Percentiles rank a stretch among this genome's conserved stretches.
Evolutionary conservation across 2,113 vertebrate genomes (phyloP).

Genomic region (Camelus bactrianus): DNA sequence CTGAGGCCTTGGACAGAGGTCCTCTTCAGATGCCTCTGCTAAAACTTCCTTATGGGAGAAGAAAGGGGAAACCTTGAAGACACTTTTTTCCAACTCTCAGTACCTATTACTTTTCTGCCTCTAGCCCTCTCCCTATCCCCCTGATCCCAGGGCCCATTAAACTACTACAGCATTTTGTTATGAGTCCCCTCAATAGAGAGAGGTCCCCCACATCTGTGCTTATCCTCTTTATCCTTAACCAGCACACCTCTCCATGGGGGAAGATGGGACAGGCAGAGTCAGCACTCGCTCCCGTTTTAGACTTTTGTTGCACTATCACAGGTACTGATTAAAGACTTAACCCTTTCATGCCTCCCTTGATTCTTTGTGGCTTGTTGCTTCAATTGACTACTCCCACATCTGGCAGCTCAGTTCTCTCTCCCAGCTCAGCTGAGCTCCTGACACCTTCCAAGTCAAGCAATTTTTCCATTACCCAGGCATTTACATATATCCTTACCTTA

Average conservation of each 20-base stretch:
- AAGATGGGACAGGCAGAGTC: not conserved
- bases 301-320: not conserved
- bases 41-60: not conserved
- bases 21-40: not conserved
- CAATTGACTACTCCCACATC: not conserved
- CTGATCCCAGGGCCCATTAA: not conserved
- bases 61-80: not conserved
- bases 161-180: not conserved
- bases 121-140: accelerated
- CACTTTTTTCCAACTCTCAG: not conserved
- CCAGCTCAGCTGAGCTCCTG: not conserved
- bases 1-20: not conserved
- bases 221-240: not conserved
- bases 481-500: not conserved
- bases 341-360: not conserved
- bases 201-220: not conserved
- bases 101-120: not conserved
- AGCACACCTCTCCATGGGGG: not conserved
- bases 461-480: not conserved
- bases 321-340: not conserved
- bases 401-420: not conserved
- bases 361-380: not conserved
- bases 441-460: not conserved
- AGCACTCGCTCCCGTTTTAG: not conserved
- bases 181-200: not conserved